Evolutionary conservation across 2,888 invertebrate species (phyloP), one percentile per base, ranked within the genome.

Genomic region (Monopis laevigella): DNA sequence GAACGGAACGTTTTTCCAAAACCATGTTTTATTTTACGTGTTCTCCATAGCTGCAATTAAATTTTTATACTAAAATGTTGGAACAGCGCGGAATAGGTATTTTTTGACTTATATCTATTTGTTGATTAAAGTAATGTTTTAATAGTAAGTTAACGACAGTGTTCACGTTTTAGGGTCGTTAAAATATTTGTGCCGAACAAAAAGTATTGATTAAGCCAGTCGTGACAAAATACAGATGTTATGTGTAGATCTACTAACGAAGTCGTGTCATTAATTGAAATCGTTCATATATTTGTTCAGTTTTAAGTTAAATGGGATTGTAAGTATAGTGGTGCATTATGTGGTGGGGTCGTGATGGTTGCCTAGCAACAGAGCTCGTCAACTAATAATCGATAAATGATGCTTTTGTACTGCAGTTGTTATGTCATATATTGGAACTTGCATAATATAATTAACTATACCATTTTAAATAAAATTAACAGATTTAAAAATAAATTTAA

Each of bases 311-410:
- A n/a, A n/a, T n/a, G n/a, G n/a, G n/a, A n/a, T n/a, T n/a, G n/a
- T n/a, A n/a, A n/a, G n/a, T n/a, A n/a, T n/a, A n/a, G n/a, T n/a
- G n/a, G n/a, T n/a, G n/a, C n/a, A n/a, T n/a, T n/a, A n/a, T n/a
- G n/a, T n/a, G n/a, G n/a, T n/a, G n/a, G n/a, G n/a, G n/a, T n/a
- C n/a, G n/a, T n/a, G n/a, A n/a, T 4, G 27, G 39, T 39, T 39
- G 39, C 39, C 39, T 39, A 39, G 39, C 39, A 39, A 39, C 39
- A 16, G 14, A 12, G 12, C 16, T 21, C 21, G 16, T n/a, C n/a
- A n/a, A 32, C 14, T 32, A 32, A 32, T 17, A 32, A 17, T 29
- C 29, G 12, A 29, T 17, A 13, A 17, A 11, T 32, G 6, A 17
- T 32, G 17, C 32, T 21, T 21, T 21, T 21, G 6, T 21, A 21